Conservation (phyloP, 2,797 vertebrate species). For the Tangara arthus region DNA sequence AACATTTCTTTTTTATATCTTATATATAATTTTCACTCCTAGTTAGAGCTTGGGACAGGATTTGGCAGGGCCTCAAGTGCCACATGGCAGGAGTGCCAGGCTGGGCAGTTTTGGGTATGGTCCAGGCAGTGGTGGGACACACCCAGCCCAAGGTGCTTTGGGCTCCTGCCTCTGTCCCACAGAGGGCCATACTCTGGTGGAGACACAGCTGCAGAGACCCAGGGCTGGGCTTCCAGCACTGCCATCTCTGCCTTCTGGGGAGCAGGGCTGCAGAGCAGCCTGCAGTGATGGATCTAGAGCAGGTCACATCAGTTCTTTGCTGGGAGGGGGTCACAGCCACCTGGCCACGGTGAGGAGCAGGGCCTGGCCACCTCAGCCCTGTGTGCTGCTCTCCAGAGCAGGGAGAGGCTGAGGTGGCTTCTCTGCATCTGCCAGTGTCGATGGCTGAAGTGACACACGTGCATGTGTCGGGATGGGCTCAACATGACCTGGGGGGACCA, state of each 20-base stretch:
- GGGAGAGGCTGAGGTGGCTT: background rate
- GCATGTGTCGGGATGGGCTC: background rate
- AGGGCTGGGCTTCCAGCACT: background rate
- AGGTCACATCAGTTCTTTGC: background rate
- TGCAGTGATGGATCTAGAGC: background rate
- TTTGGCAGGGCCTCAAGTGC: background rate
- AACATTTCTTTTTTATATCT: background rate
- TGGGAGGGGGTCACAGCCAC: background rate
- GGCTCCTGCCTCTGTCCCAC: background rate
- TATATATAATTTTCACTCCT: fast-evolving
- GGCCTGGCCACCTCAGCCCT: background rate
- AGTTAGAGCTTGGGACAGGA: background rate
- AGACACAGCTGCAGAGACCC: background rate
- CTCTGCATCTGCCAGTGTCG: no score
- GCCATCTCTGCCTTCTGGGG: background rate
- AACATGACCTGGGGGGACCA: fast-evolving
- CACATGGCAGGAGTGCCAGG: fast-evolving
- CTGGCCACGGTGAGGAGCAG: background rate
- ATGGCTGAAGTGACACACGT: no score
- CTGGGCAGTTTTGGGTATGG: background rate
- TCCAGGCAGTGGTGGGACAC: background rate
- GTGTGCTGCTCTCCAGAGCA: background rate
- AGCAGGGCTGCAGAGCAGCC: background rate
- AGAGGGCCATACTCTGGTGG: background rate
- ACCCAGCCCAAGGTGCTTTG: fast-evolving